Evolutionary conservation across 2,888 invertebrate species (phyloP), one percentile per base, ranked within the genome.

Genomic region (Mechanitis mazaeus): DNA sequence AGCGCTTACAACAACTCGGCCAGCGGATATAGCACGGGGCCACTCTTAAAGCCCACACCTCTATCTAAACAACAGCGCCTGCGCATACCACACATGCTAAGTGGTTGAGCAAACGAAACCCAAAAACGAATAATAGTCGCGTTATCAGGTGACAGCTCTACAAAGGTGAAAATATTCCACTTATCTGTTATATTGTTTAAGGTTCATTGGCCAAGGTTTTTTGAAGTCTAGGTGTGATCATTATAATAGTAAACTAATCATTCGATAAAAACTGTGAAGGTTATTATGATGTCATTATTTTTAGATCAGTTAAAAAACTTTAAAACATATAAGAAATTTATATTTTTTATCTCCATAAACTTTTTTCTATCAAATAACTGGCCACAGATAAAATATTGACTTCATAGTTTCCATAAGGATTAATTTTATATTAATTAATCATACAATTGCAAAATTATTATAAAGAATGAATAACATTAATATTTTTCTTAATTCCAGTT

Each of bases 1-100:
- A 87, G 71, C 74, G 74, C 81, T 89, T 88, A 84, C 89, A 75
- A 85, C 84, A 87, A 78, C 72, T 77, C 76, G 76, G 73, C 75
- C 76, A 71, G 65, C 76, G 72, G 85, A 89, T 87, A 88, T 86
- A 78, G 88, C 85, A 87, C 88, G 85, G 88, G 88, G 88, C 81
- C 88, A 79, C 73, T 84, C 80, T 84, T 83, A 77, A 74, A 75
- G 83, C 75, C 78, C 79, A 84, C 85, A 78, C 85, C 86, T 77
- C 80, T 78, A 70, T 85, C 85, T 82, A 80, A 81, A 84, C 83
- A 84, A 75, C 75, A 74, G 72, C 74, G 78, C 76, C 75, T 76
- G 78, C 74, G 76, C 70, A 80, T 68, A 69, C 73, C 72, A 76
- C 78, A 70, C 66, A 75, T 77, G 83, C 80, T 87, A 87, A 88